Base-by-base conservation (phyloP, 2,888 invertebrate genomes). In the Volucella inanis region DNA sequence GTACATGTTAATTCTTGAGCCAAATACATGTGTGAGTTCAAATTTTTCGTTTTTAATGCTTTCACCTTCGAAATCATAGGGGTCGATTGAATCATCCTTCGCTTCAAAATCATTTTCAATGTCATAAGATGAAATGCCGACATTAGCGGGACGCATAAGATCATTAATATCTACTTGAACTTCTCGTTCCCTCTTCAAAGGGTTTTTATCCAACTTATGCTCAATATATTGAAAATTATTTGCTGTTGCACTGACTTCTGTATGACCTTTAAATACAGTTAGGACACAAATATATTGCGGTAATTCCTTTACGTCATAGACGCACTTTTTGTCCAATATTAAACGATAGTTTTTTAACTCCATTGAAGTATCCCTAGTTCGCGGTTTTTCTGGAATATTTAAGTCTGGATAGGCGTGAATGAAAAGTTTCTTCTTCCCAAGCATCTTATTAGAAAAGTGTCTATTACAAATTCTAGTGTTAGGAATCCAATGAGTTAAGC, bases 381-480 rank as follows among this genome's bases (percentile, higher is more conserved):
- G 67, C 6, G 54, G 39, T 12, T 47, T 43, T 1, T 2, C 47
- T 0, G 84, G 84, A 14, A 84, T 49, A 9, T 84, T 84, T 11
- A 70, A 65, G 12, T 84, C 75, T 0, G 84, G 84, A 61, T 18
- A 79, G 0, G 84, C 59, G n/a, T 10, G n/a, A 2, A 74, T 70
- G 0, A 43, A 11, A 3, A 79, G 75, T 0, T 18, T 70, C 10
- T 61, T 52, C 9, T 50, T 62, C 1, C 15, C 9, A 18, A 59
- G 43, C 84, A 84, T 84, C 8, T n/a, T 31, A 0, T 74, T 70
- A 0, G 84, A 84, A n/a, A 84, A 84, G 22, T 84, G 84, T 1
- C 75, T 55, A 10, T n/a, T 43, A 18, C 84, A 84, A 15, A 84
- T 70, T n/a, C 43, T 59, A 2, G 79, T 64, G 22, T 71, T 79